Percentiles rank a stretch among this genome's conserved stretches.
Evolutionary conservation across 2,888 invertebrate genomes (phyloP).

Genomic region (Drosophila helvetica): DNA sequence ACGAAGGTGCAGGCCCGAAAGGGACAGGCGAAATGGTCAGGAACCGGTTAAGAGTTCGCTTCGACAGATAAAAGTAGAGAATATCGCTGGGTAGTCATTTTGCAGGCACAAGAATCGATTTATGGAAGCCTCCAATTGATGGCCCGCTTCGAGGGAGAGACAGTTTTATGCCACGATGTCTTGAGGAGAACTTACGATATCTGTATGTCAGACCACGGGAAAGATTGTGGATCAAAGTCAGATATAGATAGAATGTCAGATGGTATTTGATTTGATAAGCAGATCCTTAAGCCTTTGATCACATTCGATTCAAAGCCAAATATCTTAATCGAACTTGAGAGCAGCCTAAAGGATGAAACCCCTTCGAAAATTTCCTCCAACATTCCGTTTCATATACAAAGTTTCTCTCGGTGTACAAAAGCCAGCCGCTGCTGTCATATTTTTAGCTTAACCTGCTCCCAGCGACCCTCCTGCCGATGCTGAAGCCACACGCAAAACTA

Average conservation of each 20-base stretch:
- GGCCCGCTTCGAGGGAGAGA: not conserved
- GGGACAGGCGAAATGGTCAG: conserved; percentile 4
- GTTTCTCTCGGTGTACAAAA: conserved; percentile 13
- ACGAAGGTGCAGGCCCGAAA: not conserved
- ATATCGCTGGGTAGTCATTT: not conserved
- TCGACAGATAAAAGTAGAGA: conserved; percentile 25
- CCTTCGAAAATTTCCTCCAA: rapidly evolving
- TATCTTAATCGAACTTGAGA: not conserved
- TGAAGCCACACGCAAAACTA: conserved; percentile 57
- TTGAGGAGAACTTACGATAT: conserved; percentile 12
- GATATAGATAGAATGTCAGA: not conserved
- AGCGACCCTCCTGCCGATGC: conserved; percentile 5
- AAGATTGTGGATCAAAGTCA: not conserved
- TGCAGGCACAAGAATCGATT: conserved; percentile 15
- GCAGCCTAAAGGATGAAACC: not conserved
- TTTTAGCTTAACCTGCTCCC: conserved; percentile 57
- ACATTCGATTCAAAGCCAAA: not conserved
- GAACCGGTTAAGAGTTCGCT: conserved; percentile 20
- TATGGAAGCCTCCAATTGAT: conserved; percentile 28
- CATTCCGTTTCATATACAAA: not conserved
- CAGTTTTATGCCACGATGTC: conserved; percentile 17
- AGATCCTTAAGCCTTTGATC: not conserved
- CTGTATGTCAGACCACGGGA: not conserved
- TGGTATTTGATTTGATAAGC: not conserved
- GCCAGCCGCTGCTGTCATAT: conserved; percentile 50